Evolutionary conservation across 2,113 vertebrate species (phyloP).

Genomic region (Lutjanus erythropterus): DNA sequence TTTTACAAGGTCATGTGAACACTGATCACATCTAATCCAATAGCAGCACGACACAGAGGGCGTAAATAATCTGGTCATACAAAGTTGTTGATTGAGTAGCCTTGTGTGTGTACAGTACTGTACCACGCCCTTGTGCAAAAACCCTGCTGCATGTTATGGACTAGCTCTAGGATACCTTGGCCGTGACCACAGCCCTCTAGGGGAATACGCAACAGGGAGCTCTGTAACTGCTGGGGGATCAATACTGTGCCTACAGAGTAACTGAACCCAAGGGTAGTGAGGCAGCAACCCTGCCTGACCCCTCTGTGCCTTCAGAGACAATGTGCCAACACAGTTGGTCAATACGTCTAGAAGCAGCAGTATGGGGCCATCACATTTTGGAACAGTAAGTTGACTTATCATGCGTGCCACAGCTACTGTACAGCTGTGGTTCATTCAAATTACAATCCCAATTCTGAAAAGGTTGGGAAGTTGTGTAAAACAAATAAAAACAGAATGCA

Average conservation of each 20-base stretch:
- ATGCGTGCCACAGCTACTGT: slow-evolving; percentile 63
- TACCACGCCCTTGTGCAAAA: slow-evolving; percentile 51
- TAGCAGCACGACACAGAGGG: slow-evolving; percentile 51
- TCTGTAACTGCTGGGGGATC: slow-evolving; percentile 77
- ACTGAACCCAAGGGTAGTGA: slow-evolving; percentile 66
- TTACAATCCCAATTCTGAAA: background rate
- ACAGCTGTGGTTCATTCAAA: no score
- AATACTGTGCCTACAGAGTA: slow-evolving; percentile 74
- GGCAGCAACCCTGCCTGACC: slow-evolving; percentile 54
- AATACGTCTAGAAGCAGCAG: slow-evolving; percentile 77
- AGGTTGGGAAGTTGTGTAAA: no score
- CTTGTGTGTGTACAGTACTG: slow-evolving; percentile 39
- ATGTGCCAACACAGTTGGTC: slow-evolving; percentile 67
- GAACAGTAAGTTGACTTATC: slow-evolving; percentile 67
- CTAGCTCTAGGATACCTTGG: slow-evolving; percentile 48
- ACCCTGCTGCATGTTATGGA: slow-evolving; percentile 63
- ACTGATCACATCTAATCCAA: slow-evolving; percentile 55
- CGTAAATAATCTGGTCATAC: slow-evolving; percentile 64
- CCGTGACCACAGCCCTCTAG: slow-evolving; percentile 65
- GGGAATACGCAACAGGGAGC: slow-evolving; percentile 66
- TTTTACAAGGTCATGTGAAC: slow-evolving; percentile 45
- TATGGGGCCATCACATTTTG: slow-evolving; percentile 73
- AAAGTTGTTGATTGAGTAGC: slow-evolving; percentile 58
- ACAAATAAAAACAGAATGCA: no score
- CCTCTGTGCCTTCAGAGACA: slow-evolving; percentile 56